phyloP scores from a whole-genome alignment of 2,888 invertebrate genomes.

The Tenthredo livida region DNA sequence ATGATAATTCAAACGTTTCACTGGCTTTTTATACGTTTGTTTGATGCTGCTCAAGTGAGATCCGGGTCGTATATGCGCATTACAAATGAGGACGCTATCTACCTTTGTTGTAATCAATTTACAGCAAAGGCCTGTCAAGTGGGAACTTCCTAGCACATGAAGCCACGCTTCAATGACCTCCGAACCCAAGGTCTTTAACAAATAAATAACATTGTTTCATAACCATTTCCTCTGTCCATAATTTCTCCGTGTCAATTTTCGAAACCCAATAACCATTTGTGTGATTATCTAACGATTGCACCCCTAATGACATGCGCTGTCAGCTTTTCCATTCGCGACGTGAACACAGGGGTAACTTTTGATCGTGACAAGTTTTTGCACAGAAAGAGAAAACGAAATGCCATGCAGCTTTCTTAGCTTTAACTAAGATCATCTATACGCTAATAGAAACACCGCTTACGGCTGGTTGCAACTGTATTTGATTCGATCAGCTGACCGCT shows the following conservation, averaged over 20 bases:
- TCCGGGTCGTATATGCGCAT: constrained; percentile 24
- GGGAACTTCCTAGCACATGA: constrained; percentile 39
- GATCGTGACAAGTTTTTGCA: background rate
- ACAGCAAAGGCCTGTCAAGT: constrained; percentile 29
- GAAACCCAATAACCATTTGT: background rate
- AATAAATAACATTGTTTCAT: background rate
- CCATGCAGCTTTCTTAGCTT: background rate
- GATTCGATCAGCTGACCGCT: constrained; percentile 51
- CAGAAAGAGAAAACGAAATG: background rate
- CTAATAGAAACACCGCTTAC: background rate
- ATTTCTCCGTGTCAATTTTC: background rate
- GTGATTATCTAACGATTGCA: background rate
- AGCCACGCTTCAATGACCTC: background rate
- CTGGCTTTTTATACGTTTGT: background rate
- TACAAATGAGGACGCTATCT: constrained; percentile 18
- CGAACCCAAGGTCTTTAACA: background rate
- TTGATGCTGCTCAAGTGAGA: constrained; percentile 6
- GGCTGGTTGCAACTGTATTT: constrained; percentile 22
- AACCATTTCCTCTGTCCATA: background rate
- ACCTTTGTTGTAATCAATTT: constrained; percentile 50
- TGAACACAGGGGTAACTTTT: background rate
- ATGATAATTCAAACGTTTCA: constrained; percentile 14
- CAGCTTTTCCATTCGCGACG: background rate
- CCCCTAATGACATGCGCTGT: background rate
- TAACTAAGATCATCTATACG: background rate